These are phyloP conservation scores for Sympetrum striolatum DNA, from an alignment of 2,888 invertebrate species.

Conservation along the genomic window DNA sequence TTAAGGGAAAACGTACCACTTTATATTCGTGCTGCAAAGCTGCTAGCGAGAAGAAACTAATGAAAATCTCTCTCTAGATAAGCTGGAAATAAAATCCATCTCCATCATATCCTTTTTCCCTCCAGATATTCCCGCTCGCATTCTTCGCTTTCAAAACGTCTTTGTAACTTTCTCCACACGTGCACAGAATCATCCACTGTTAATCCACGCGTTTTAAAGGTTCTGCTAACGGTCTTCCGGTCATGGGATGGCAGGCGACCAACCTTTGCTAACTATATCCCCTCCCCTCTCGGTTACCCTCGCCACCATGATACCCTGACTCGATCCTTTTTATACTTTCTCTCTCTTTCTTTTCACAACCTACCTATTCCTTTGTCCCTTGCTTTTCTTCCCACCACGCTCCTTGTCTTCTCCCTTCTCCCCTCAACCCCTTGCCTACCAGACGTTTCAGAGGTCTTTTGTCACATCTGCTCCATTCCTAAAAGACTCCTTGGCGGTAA, in stretches of 20 bases:
- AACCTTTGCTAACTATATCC: not conserved
- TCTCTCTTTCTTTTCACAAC: not conserved
- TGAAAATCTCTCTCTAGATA: not conserved
- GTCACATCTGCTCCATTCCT: constrained; percentile 27
- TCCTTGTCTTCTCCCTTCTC: not conserved
- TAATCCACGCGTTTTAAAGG: not conserved
- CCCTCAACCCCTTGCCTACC: not conserved
- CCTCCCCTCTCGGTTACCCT: not conserved
- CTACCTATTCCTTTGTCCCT: not conserved
- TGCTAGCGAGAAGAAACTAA: not conserved
- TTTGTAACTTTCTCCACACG: not conserved
- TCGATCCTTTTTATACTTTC: not conserved
- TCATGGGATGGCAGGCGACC: not conserved
- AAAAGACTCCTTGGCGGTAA: constrained; percentile 27
- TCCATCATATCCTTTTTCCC: not conserved
- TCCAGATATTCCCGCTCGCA: not conserved
- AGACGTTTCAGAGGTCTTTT: constrained; percentile 17
- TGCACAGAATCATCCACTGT: not conserved
- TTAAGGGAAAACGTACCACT: no score
- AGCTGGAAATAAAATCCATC: not conserved
- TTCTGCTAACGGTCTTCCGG: not conserved
- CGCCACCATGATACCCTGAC: not conserved
- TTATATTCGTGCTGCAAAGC: no score
- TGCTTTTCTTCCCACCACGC: not conserved
- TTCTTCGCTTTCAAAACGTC: not conserved